Conservation (phyloP, 1,140 invertebrate genomes). For the Dreissena polymorpha region DNA sequence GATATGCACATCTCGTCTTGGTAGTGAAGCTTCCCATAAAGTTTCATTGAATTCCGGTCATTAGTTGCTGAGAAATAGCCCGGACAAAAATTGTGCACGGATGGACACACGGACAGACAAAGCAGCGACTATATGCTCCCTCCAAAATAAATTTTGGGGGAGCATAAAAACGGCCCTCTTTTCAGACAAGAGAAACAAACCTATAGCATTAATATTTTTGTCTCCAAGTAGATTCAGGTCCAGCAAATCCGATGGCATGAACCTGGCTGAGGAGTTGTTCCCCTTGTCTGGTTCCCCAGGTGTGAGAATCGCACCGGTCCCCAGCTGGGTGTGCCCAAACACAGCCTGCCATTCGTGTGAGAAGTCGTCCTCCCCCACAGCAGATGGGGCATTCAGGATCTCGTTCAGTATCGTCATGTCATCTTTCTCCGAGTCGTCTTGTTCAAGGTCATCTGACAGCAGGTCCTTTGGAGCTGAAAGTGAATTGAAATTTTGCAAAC, state of each 20-base stretch:
- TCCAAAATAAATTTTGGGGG: too few relatives aligned
- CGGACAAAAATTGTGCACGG: too few relatives aligned
- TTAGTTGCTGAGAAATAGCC: too few relatives aligned
- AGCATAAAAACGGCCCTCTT: too few relatives aligned
- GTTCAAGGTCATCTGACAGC: slow-evolving; percentile 74
- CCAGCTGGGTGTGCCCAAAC: slow-evolving; percentile 68
- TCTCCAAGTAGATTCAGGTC: slow-evolving; percentile 74
- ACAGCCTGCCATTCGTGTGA: slow-evolving; percentile 77
- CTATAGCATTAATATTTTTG: slow-evolving; percentile 33
- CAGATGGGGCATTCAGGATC: slow-evolving; percentile 78
- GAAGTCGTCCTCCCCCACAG: slow-evolving; percentile 75
- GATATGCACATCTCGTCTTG: too few relatives aligned
- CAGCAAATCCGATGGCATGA: slow-evolving; percentile 81
- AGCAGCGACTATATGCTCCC: too few relatives aligned
- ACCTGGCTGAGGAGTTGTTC: slow-evolving; percentile 66
- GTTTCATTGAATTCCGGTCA: too few relatives aligned
- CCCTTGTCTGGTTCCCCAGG: slow-evolving; percentile 67
- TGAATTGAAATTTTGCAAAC: neutral
- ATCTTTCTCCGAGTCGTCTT: slow-evolving; percentile 79
- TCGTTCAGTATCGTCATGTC: slow-evolving; percentile 81
- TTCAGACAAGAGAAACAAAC: slow-evolving; percentile 19
- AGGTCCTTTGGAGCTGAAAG: slow-evolving; percentile 74
- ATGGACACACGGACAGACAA: too few relatives aligned
- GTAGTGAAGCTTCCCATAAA: too few relatives aligned
- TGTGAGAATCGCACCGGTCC: slow-evolving; percentile 57